Evolutionary conservation across 2,888 invertebrate species (phyloP).

Genomic region (Brachynemurus nebulosus): DNA sequence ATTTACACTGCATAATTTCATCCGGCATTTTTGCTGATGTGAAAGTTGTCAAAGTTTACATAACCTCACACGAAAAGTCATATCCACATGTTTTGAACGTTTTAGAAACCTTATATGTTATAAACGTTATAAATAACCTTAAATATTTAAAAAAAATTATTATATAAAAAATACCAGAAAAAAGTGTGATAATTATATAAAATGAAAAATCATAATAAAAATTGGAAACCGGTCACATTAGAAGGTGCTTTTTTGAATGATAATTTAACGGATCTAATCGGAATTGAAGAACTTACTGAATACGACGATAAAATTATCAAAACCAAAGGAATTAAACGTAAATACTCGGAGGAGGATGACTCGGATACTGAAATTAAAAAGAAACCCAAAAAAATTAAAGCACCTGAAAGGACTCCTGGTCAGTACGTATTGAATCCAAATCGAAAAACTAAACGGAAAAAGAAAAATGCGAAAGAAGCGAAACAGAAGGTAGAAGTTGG

Average conservation of each 20-base stretch:
- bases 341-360: no score
- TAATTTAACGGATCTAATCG: conserved; percentile 42
- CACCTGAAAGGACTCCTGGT: conserved; percentile 7
- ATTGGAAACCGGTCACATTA: conserved; percentile 52
- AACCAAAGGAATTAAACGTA: no score
- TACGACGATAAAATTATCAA: conserved; percentile 43
- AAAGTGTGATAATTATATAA: no score
- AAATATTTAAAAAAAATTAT: no score
- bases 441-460: conserved; percentile 9
- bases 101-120: no score
- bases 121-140: no score
- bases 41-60: no score
- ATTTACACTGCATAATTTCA: no score
- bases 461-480: conserved; percentile 11
- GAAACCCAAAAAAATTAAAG: conserved; percentile 13
- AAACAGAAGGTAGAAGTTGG: conserved; percentile 10
- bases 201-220: conserved; percentile 20
- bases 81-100: no score
- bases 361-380: conserved; percentile 9
- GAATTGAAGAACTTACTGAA: conserved; percentile 61
- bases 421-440: neutral
- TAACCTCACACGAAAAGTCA: no score
- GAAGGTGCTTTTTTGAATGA: conserved; percentile 38
- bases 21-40: no score
- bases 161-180: no score